A percentile compares a stretch with the other conserved stretches of the same genome.
Evolutionary conservation across 2,888 invertebrate species (phyloP).

Genomic region (Thumatha senex): DNA sequence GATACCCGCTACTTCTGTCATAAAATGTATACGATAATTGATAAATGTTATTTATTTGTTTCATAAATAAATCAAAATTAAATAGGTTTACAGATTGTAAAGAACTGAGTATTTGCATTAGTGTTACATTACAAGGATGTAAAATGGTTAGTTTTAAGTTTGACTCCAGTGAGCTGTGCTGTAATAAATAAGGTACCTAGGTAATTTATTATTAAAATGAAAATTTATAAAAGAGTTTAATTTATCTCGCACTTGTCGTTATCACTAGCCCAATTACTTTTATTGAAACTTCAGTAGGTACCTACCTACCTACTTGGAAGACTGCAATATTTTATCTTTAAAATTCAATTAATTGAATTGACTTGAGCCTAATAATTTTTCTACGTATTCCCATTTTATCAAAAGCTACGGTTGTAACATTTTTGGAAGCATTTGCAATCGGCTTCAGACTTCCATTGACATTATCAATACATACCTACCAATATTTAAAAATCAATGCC

Average conservation of each 20-base stretch:
- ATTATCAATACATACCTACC: too few relatives aligned
- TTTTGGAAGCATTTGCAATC: constrained; percentile 55
- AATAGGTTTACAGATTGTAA: not conserved
- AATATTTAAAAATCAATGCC: too few relatives aligned
- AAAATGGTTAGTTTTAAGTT: too few relatives aligned
- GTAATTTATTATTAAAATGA: constrained; percentile 45
- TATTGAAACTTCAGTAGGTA: not conserved
- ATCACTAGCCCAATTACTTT: not conserved
- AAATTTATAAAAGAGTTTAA: constrained; percentile 12
- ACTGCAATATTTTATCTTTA: constrained; percentile 55
- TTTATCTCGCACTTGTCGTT: not conserved
- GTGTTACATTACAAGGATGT: constrained; percentile 6
- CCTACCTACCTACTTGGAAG: too few relatives aligned
- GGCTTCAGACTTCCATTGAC: constrained; percentile 53
- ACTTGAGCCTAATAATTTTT: constrained; percentile 61
- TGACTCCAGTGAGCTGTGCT: constrained; percentile 19
- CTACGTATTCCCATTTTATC: constrained; percentile 54
- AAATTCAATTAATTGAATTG: too few relatives aligned
- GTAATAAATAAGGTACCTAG: constrained; percentile 4
- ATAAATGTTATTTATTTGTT: too few relatives aligned
- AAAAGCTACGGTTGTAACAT: constrained; percentile 66
- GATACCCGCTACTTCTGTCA: too few relatives aligned
- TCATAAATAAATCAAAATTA: not conserved
- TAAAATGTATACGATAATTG: too few relatives aligned
- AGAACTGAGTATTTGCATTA: constrained; percentile 6